Base-by-base conservation (phyloP, 92 coral and sea anemone species). In the Palythoa grandis region DNA sequence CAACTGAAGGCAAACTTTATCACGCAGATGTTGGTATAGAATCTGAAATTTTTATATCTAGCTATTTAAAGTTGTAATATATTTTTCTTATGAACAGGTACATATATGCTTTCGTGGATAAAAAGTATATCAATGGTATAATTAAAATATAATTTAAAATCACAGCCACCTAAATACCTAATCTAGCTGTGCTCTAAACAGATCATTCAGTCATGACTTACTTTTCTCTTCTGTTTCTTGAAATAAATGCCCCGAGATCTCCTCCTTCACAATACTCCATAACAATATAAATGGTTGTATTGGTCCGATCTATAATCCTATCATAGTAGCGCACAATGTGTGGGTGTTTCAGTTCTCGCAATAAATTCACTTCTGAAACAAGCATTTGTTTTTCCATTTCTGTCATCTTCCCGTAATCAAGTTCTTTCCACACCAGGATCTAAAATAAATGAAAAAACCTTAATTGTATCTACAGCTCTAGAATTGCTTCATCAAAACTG, bases 211-310 rank as follows among this genome's bases (percentile, higher is more conserved):
- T 40, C 17, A 50, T 10, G 39, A 80, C 94, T 86, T 93, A 96
- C 99, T 91, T 96, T 79, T 96, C 99, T 52, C 83, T 88, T 89
- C 93, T 93, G 86, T 95, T 94, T 70, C 92, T 95, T 53, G 93
- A 87, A 67, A 96, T 96, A 56, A 95, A 78, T 9, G 92, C 94
- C 25, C 99, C 92, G 25, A 96, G 72, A 88, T 96, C 99, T 15
- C 99, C 99, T 3, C 98, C 97, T 88, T 95, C 95, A 80, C 99
- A 96, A 80, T 74, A 96, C 80, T 96, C 99, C 99, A 96, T 96
- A 4, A 96, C 97, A 80, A 96, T 91, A 82, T 93, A 96, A 53
- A 96, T 96, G 39, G 97, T 96, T 13, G 99, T 95, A 35, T 89
- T 95, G 65, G 92, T 93, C 15, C 99, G 92, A 66, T 96, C 98